These are phyloP conservation scores for Rhineura floridana DNA, from an alignment of 2,113 vertebrate species.

Conservation along the genomic window DNA sequence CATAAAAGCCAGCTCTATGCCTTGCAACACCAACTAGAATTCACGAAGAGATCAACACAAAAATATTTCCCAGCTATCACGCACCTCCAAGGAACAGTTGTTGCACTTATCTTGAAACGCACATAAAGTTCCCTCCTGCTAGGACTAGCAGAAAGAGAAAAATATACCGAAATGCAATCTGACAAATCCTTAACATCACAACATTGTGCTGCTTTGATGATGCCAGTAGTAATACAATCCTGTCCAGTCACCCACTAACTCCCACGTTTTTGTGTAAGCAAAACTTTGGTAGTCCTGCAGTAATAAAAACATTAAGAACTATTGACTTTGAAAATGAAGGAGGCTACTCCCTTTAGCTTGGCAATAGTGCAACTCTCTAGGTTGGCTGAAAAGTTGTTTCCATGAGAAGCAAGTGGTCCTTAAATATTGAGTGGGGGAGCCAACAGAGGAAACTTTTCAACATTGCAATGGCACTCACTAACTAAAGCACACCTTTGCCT, in stretches of 20 bases:
- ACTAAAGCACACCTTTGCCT: constrained; percentile 36
- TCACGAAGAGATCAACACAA: constrained; percentile 5
- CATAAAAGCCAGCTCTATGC: background rate
- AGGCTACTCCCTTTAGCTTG: constrained; percentile 63
- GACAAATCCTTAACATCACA: constrained; percentile 39
- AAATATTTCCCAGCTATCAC: background rate
- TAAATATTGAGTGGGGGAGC: constrained; percentile 47
- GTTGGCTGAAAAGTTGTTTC: constrained; percentile 62
- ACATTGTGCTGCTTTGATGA: constrained; percentile 50
- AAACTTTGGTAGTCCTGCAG: constrained; percentile 56
- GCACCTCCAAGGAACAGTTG: background rate
- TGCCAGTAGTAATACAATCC: constrained; percentile 64
- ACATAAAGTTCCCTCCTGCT: constrained; percentile 5
- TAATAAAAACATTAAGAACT: constrained; percentile 58
- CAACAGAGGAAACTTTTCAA: constrained; percentile 46
- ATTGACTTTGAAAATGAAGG: constrained; percentile 65
- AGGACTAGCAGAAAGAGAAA: constrained; percentile 36
- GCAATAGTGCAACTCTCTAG: constrained; percentile 55
- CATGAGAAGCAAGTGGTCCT: constrained; percentile 63
- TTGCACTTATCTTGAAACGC: constrained; percentile 38
- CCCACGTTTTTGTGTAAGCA: constrained; percentile 41
- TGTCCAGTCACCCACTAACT: constrained; percentile 46
- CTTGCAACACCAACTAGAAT: background rate
- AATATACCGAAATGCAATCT: constrained; percentile 41
- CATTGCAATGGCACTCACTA: constrained; percentile 39